phyloP scores from a whole-genome alignment of 2,113 vertebrate genomes.

The Paralichthys olivaceus region DNA sequence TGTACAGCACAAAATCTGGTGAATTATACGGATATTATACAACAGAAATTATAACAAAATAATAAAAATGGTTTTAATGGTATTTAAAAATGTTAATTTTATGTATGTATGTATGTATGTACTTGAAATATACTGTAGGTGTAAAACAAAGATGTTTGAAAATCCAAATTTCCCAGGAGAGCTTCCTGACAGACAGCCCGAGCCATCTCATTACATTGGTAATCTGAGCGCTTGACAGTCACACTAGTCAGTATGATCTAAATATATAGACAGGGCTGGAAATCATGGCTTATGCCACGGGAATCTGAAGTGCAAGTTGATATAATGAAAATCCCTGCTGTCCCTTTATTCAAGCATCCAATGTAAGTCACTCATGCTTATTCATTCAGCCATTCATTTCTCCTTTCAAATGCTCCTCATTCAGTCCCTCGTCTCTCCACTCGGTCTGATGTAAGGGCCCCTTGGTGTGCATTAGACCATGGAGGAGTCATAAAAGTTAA shows the following conservation, averaged over 20 bases:
- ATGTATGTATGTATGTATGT: too few relatives aligned
- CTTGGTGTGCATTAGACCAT: conserved; percentile 51
- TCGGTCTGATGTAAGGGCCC: conserved; percentile 37
- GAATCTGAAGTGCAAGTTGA: conserved; percentile 12
- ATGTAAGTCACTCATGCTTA: conserved; percentile 23
- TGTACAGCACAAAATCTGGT: too few relatives aligned
- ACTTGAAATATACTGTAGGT: too few relatives aligned
- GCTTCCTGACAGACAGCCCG: neutral
- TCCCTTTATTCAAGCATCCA: conserved; percentile 29
- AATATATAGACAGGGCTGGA: conserved; percentile 22
- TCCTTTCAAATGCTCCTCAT: conserved; percentile 34
- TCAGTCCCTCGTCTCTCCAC: conserved; percentile 47
- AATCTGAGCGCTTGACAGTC: conserved; percentile 17
- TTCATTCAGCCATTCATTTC: conserved; percentile 38
- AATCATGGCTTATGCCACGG: conserved; percentile 18
- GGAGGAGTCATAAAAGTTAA: conserved; percentile 57
- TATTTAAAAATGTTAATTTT: too few relatives aligned
- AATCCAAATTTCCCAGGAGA: neutral
- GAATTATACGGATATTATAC: too few relatives aligned
- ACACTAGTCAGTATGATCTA: conserved; percentile 7
- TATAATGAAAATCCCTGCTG: conserved; percentile 32
- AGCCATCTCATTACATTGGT: conserved; percentile 6
- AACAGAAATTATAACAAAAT: too few relatives aligned
- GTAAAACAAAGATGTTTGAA: neutral
- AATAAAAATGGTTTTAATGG: too few relatives aligned